Evolutionary conservation across 2,113 vertebrate genomes (phyloP), one percentile per base, ranked within the genome.

Genomic region (Campylorhamphus procurvoides): DNA sequence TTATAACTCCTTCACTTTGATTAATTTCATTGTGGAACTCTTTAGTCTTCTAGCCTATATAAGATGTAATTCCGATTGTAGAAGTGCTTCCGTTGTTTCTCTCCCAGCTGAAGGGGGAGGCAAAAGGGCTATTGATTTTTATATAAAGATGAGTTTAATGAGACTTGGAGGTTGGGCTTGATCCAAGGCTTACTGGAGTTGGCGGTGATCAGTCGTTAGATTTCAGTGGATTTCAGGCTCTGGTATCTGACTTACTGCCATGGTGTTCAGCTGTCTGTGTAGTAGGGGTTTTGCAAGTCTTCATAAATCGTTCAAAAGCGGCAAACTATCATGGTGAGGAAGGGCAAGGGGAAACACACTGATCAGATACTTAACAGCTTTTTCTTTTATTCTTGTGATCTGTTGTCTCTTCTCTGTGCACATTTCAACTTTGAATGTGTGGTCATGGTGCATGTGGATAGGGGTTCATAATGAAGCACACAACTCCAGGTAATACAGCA

Each of bases 1-100:
- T 95, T 94, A 90, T 72, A 87, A 94, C 83, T 94, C 84, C 93
- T 96, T 97, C 87, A 84, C 47, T 94, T 97, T 96, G 97, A 97
- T 97, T 96, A 96, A 97, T 97, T 93, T 96, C 35, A 49, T 66
- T 73, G 83, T 83, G 82, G 86, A 89, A 87, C 73, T 87, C 64
- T 96, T 80, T 62, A 86, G 49, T 95, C 67, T 93, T 90, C 62
- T 66, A 81, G 84, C 46, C 53, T 64, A 72, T 37, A 4, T 62
- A 53, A 92, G 77, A 83, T 90, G 24, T 50, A 84, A 84, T 80
- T 63, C 79, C 93, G 83, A 79, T 79, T 78, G 75, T 96, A 75
- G 84, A 77, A 95, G 60, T 55, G 55, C 90, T 97, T 90, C 69
- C 14, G 25, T 50, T 87, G 15, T 53, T 93, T 84, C 72, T 29